These are phyloP conservation scores for Battus philenor DNA, from an alignment of 1,140 invertebrate genomes.

Conservation along the genomic window DNA sequence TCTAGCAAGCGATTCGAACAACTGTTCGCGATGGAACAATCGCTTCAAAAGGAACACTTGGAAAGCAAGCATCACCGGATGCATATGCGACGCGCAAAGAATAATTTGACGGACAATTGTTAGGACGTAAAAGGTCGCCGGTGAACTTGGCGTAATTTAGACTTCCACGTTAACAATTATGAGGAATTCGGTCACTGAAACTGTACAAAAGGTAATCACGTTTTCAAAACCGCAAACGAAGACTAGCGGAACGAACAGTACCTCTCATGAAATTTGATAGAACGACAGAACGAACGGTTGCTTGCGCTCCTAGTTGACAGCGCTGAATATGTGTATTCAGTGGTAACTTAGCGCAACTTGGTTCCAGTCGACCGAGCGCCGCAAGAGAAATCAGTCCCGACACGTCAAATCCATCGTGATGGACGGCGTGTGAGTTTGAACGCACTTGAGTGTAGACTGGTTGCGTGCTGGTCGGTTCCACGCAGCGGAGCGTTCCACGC, in stretches of 20 bases:
- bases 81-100: constrained; percentile 59
- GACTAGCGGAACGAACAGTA: constrained; percentile 9
- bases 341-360: constrained; percentile 51
- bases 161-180: constrained; percentile 14
- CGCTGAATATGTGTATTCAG: constrained; percentile 61
- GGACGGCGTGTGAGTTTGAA: constrained; percentile 70
- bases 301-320: constrained; percentile 43
- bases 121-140: constrained; percentile 49
- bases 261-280: constrained; percentile 16
- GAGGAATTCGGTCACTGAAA: constrained; percentile 18
- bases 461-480: constrained; percentile 60
- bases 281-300: constrained; percentile 16
- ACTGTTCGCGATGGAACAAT: constrained; percentile 63
- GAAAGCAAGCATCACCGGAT: constrained; percentile 67
- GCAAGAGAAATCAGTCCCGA: constrained; percentile 67
- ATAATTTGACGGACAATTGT: constrained; percentile 68
- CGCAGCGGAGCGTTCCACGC: constrained; percentile 60
- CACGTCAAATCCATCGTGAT: constrained; percentile 65
- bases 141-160: constrained; percentile 34
- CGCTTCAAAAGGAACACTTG: constrained; percentile 53
- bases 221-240: constrained; percentile 11
- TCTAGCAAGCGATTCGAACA: constrained; percentile 48
- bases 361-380: constrained; percentile 47
- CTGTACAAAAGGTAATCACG: constrained; percentile 10
- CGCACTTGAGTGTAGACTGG: constrained; percentile 72